Evolutionary conservation across 1,140 invertebrate genomes (phyloP).

Genomic region (Hermetia illucens): DNA sequence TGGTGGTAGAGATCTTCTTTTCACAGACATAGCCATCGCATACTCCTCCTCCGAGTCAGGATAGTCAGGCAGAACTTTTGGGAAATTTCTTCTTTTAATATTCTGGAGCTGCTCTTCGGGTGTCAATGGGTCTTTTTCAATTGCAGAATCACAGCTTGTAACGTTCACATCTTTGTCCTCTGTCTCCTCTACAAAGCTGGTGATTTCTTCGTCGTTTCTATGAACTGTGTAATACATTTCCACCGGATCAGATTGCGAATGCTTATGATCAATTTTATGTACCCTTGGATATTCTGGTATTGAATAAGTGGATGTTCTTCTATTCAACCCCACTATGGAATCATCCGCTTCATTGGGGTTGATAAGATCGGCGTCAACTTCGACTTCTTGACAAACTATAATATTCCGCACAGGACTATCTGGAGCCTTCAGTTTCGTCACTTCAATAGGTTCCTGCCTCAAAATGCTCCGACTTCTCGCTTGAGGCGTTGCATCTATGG

Average conservation of each 20-base stretch:
- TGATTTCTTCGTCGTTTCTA: constrained; percentile 30
- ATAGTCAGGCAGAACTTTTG: constrained; percentile 57
- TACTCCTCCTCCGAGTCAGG: background rate
- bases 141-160: constrained; percentile 38
- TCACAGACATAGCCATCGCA: constrained; percentile 10
- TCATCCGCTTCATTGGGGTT: constrained; percentile 19
- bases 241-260: constrained; percentile 59
- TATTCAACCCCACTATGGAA: constrained; percentile 2
- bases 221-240: constrained; percentile 30
- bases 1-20: constrained; percentile 38
- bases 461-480: constrained; percentile 53
- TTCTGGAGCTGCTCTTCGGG: constrained; percentile 54
- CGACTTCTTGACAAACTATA: constrained; percentile 28
- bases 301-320: constrained; percentile 13
- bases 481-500: constrained; percentile 56
- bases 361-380: constrained; percentile 17
- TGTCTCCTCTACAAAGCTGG: constrained; percentile 35
- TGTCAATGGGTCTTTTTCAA: constrained; percentile 31
- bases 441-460: constrained; percentile 58
- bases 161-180: constrained; percentile 51
- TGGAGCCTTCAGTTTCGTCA: constrained; percentile 20
- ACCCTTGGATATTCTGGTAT: background rate
- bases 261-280: constrained; percentile 46
- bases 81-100: constrained; percentile 62
- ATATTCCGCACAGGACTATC: constrained; percentile 14